phyloP scores from a whole-genome alignment of 1,140 invertebrate genomes.

The Cotesia typhae region DNA sequence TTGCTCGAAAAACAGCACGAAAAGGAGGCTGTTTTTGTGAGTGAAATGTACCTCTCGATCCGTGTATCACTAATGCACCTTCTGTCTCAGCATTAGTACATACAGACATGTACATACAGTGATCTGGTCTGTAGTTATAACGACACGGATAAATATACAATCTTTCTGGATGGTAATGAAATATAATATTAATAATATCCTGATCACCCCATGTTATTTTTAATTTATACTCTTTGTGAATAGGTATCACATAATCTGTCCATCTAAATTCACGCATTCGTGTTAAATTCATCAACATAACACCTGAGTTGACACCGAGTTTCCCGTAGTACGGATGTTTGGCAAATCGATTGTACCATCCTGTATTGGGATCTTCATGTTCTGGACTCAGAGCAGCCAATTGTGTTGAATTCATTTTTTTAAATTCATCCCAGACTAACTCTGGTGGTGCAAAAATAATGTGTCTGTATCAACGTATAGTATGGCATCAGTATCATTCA shows the following conservation, averaged over 20 bases:
- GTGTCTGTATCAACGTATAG: conserved; percentile 95
- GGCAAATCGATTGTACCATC: conserved; percentile 96
- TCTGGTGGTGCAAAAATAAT: conserved; percentile 85
- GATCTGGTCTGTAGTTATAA: conserved; percentile 93
- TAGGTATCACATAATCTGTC: conserved; percentile 83
- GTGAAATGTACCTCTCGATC: conserved; percentile 86
- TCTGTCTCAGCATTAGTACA: conserved; percentile 78
- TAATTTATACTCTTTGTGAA: conserved; percentile 85
- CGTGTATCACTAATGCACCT: conserved; percentile 89
- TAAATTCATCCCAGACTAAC: conserved; percentile 84
- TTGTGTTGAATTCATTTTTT: conserved; percentile 85
- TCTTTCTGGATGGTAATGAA: conserved; percentile 89
- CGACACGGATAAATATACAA: conserved; percentile 84
- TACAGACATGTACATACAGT: conserved; percentile 92
- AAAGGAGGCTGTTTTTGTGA: conserved; percentile 88
- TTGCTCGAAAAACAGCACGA: conserved; percentile 76
- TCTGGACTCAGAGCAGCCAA: conserved; percentile 88
- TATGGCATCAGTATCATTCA: conserved; percentile 83
- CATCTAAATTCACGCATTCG: conserved; percentile 87
- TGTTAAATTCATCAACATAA: conserved; percentile 97
- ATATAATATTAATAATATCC: conserved; percentile 96
- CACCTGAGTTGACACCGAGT: conserved; percentile 92
- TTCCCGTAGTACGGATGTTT: conserved; percentile 93
- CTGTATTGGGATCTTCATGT: conserved; percentile 89
- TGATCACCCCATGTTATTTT: conserved; percentile 97